Evolutionary conservation across 53 echinoderm and acorn worm genomes (phyloP).

Genomic region (Zoroaster sp.): DNA sequence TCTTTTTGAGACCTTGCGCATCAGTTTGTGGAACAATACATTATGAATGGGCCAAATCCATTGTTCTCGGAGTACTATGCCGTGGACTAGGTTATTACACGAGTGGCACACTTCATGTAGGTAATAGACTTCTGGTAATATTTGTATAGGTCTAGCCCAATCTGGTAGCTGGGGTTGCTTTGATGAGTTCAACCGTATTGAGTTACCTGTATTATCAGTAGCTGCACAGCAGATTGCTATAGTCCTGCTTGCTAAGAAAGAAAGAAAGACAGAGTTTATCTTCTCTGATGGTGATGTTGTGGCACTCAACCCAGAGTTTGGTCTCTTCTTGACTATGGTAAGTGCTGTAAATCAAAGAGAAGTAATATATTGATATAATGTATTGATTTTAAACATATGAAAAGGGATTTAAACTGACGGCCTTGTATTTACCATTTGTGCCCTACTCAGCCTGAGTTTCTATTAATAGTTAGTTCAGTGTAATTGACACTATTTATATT

Average conservation of each 20-base stretch:
- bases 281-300: conserved; percentile 96
- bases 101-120: no score
- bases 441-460: no score
- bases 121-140: no score
- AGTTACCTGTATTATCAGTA: conserved; percentile 93
- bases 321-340: conserved; percentile 97
- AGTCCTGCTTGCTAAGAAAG: conserved; percentile 94
- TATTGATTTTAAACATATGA: not conserved
- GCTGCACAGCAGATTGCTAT: conserved; percentile 99
- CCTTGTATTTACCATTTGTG: no score
- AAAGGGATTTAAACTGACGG: no score
- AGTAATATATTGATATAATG: not conserved
- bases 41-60: no score
- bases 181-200: conserved; percentile 99
- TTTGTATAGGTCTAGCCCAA: conserved; percentile 86
- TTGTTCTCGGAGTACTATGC: no score
- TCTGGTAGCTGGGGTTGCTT: conserved; percentile 99
- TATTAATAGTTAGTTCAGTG: not conserved
- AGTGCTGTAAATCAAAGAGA: not conserved
- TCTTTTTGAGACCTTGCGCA: no score
- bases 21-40: no score
- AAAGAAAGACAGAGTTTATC: conserved; percentile 86
- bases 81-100: no score
- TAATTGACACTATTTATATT: not conserved
- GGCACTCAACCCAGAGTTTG: conserved; percentile 95